Evolutionary conservation across 2,797 vertebrate species (phyloP).

Genomic region (Lagocephalus sceleratus): DNA sequence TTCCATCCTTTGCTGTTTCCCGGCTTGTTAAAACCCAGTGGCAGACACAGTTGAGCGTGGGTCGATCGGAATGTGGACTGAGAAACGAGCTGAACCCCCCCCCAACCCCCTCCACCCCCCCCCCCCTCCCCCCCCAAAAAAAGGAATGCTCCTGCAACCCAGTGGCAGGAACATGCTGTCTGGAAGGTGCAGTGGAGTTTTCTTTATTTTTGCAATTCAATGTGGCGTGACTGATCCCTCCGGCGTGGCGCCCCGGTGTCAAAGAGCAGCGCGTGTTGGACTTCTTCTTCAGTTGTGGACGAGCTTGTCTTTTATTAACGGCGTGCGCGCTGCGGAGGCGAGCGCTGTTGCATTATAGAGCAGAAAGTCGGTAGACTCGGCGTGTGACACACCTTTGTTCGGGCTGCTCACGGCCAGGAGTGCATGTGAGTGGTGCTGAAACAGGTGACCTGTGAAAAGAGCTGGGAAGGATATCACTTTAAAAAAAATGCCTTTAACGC

Average conservation of each 20-base stretch:
- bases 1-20: slow-evolving; percentile 15
- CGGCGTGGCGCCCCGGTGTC: slow-evolving; percentile 9
- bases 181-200: slow-evolving; percentile 9
- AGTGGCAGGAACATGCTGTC: not conserved
- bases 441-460: slow-evolving; percentile 8
- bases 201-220: slow-evolving; percentile 11
- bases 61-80: slow-evolving; percentile 6
- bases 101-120: not conserved
- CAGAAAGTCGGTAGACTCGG: slow-evolving; percentile 7
- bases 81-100: not conserved
- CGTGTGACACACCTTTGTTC: not conserved
- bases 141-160: not conserved
- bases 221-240: not conserved
- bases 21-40: slow-evolving; percentile 18
- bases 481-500: too few species aligned
- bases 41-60: slow-evolving; percentile 2
- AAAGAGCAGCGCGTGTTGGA: slow-evolving; percentile 22
- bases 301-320: not conserved
- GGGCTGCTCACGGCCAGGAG: not conserved
- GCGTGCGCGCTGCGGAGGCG: not conserved
- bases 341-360: slow-evolving; percentile 6
- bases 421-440: slow-evolving; percentile 1
- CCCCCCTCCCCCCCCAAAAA: not conserved
- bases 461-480: not conserved
- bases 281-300: not conserved